Evolutionary conservation across 1,140 invertebrate genomes (phyloP).

Genomic region (Drosophila varians): DNA sequence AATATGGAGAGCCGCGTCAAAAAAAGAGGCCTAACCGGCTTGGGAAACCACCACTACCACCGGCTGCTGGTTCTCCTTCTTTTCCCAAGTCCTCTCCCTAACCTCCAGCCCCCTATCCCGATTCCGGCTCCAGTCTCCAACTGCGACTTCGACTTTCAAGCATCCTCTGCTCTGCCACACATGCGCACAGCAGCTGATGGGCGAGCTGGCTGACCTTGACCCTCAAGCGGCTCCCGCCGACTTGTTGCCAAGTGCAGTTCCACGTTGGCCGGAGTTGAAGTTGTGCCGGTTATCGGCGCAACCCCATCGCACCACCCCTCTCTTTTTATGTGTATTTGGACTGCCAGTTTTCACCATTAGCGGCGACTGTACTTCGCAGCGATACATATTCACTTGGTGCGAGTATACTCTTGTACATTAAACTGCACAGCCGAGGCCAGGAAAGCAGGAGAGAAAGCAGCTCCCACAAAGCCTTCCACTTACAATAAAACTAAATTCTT

Average conservation of each 20-base stretch:
- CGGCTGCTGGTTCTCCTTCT: conserved; percentile 3
- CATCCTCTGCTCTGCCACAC: conserved; percentile 41
- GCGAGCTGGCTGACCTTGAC: conserved; percentile 71
- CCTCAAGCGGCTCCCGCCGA: conserved; percentile 63
- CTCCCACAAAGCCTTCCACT: neutral
- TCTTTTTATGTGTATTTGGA: conserved; percentile 17
- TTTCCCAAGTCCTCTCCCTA: neutral
- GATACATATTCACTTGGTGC: conserved; percentile 38
- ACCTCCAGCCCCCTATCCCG: neutral
- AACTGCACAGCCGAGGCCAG: conserved; percentile 56
- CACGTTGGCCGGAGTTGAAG: conserved; percentile 64
- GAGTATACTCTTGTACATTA: conserved; percentile 11
- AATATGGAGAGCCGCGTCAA: conserved; percentile 7
- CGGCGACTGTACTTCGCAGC: conserved; percentile 67
- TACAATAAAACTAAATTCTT: too few species aligned
- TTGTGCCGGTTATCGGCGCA: conserved; percentile 30
- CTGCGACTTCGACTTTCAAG: conserved; percentile 23
- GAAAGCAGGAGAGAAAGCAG: conserved; percentile 58
- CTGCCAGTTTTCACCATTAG: conserved; percentile 73
- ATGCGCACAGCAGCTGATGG: conserved; percentile 79
- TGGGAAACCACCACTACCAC: conserved; percentile 1
- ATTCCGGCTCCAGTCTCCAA: conserved; percentile 21
- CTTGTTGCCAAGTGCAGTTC: conserved; percentile 77
- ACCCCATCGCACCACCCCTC: conserved; percentile 3
- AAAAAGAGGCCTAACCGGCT: conserved; percentile 34